Evolutionary conservation across 2,113 vertebrate species (phyloP).

Genomic region (Paramisgurnus dabryanus): DNA sequence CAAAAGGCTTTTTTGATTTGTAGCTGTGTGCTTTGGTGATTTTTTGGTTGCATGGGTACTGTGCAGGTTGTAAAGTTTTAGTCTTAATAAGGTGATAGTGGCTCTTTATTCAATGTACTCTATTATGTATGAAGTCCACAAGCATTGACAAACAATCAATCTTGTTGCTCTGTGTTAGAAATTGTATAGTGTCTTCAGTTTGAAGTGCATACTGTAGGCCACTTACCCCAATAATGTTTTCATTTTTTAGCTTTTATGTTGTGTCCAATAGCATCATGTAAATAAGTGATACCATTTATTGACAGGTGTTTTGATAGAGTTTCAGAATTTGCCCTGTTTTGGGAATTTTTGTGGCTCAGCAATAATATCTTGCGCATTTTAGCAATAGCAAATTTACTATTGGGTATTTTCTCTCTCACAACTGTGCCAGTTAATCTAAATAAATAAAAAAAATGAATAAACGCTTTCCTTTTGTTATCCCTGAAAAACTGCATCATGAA

Average conservation of each 20-base stretch:
- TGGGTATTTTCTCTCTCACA: constrained; percentile 58
- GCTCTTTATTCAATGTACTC: too few species aligned
- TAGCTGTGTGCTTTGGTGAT: too few species aligned
- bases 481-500: constrained; percentile 52
- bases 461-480: constrained; percentile 50
- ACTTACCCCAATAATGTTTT: not conserved
- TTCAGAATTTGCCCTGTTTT: constrained; percentile 55
- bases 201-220: not conserved
- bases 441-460: constrained; percentile 44
- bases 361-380: too few species aligned
- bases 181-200: too few species aligned
- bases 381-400: constrained; percentile 54
- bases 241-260: not conserved
- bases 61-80: too few species aligned
- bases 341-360: too few species aligned
- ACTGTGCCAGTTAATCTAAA: constrained; percentile 44
- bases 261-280: not conserved
- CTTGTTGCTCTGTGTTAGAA: too few species aligned
- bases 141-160: too few species aligned
- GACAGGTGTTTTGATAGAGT: constrained; percentile 20
- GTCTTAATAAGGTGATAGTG: too few species aligned
- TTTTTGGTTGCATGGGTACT: too few species aligned
- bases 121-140: too few species aligned
- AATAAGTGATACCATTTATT: constrained; percentile 32
- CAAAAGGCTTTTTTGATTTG: too few species aligned